Evolutionary conservation across 1,140 invertebrate species (phyloP), one percentile per base, ranked within the genome.

Genomic region (Eubasilissa regina): DNA sequence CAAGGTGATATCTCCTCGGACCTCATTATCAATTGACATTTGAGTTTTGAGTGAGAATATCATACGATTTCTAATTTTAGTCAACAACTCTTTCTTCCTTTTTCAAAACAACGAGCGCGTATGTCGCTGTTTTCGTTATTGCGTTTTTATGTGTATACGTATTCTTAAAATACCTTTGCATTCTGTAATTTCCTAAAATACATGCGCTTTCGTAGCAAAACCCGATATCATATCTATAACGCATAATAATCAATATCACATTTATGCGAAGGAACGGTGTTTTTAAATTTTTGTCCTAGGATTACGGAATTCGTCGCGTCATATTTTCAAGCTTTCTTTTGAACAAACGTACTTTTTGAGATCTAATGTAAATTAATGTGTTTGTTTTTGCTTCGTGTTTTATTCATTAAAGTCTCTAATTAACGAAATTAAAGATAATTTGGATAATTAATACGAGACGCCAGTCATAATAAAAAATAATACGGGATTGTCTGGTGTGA

Each of bases 1-100:
- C 64, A 68, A 68, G 64, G 64, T 68, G 43, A 68, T 48, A 47
- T 44, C 35, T 68, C 19, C 64, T 15, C 64, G 25, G 60, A 13
- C 60, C 35, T 1, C 11, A 51, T 15, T 15, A 13, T 13, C n/a
- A 51, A 51, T 51, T 11, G 48, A 13, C 48, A 13, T 35, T 35
- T 6, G 25, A 35, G 6, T 35, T 35, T 35, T 35, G 25, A 35
- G 25, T 35, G 25, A 35, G 25, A 35, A 35, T 35, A 35, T 35
- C 25, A 6, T 35, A 35, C 11, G n/a, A 51, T 51, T 51, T 51
- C n/a, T 51, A 11, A 51, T 51, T 51, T 15, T 51, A 51, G 48
- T 11, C n/a, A 51, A 51, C 48, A 51, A 9, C 48, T 51, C 48
- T 11, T 1, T 51, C n/a, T 56, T 58, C 55, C 7, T 21, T 58